Evolutionary conservation across 2,888 invertebrate genomes (phyloP), one percentile per base, ranked within the genome.

Genomic region (Colletes collaris): DNA sequence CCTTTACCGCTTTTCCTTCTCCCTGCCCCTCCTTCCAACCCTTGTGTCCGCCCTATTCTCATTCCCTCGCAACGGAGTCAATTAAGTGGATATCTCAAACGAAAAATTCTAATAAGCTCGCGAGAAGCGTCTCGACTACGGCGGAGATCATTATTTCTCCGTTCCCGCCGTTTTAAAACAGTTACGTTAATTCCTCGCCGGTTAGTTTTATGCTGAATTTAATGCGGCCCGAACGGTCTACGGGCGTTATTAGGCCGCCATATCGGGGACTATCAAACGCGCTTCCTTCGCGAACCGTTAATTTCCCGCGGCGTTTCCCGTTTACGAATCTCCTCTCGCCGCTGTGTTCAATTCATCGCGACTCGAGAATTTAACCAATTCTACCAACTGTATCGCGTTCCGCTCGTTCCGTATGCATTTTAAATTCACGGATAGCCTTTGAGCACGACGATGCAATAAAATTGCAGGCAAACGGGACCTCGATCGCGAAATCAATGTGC

Each of bases 41-140:
- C 59, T 60, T 55, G 44, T 37, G 35, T 35, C 50, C 53, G 37
- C 50, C 53, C 27, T 16, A 44, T 72, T 81, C 81, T 72, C 79
- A 53, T 74, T 77, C 77, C 82, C 71, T 75, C 86, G 52, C 76
- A 74, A 27, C 72, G 64, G 69, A 79, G 84, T 84, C 85, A 82
- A 86, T 86, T 86, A 86, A 84, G 84, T 72, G 77, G 78, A 84
- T 86, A 84, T 86, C 71, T 86, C 84, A 77, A 86, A 86, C 86
- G 86, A 86, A 86, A 84, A 82, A 86, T 86, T 84, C 84, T 86
- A 86, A 86, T 86, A 86, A 86, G 86, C 86, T 50, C 75, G 72
- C 62, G 74, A 35, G 67, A 80, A 75, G n/a, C 67, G 75, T 60
- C 40, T 66, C 65, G 52, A 16, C 65, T 60, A 27, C 73, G 49